Conservation (phyloP, 2,888 invertebrate genomes). For the Sisyra terminalis region DNA sequence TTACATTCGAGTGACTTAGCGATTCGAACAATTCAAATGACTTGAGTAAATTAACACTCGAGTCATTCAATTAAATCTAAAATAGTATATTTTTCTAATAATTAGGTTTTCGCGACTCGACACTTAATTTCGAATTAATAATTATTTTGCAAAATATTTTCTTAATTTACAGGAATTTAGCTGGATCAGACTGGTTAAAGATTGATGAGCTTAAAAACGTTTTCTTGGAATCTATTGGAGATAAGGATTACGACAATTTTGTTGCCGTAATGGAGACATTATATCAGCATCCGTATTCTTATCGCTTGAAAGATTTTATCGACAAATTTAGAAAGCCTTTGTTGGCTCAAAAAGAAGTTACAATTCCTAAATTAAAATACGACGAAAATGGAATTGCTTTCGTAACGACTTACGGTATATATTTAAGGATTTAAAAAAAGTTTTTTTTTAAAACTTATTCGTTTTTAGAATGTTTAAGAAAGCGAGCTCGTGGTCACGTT, state of each 20-base stretch:
- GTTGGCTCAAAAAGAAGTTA: slow-evolving; percentile 36
- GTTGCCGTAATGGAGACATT: slow-evolving; percentile 55
- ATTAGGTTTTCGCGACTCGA: too few species aligned
- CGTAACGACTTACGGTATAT: slow-evolving; percentile 48
- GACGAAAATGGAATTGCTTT: slow-evolving; percentile 54
- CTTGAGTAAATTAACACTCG: too few species aligned
- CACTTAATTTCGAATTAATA: slow-evolving; percentile 3
- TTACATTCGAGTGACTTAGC: too few species aligned
- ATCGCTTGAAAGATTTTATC: slow-evolving; percentile 54
- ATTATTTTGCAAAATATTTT: slow-evolving; percentile 6
- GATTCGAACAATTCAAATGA: too few species aligned
- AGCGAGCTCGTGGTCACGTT: slow-evolving; percentile 57
- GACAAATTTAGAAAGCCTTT: slow-evolving; percentile 47
- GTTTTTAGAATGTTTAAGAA: slow-evolving; percentile 47
- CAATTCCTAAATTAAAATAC: slow-evolving; percentile 49
- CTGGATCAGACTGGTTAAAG: slow-evolving; percentile 45
- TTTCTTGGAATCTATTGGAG: slow-evolving; percentile 49
- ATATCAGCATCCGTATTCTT: slow-evolving; percentile 50
- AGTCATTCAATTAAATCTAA: too few species aligned
- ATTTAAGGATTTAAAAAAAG: background rate
- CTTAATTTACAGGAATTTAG: slow-evolving; percentile 28
- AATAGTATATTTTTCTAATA: too few species aligned
- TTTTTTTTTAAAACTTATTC: background rate
- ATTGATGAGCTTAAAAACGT: slow-evolving; percentile 45
- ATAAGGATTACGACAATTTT: slow-evolving; percentile 56